Conservation (phyloP, 1,140 invertebrate genomes). For the Hormaphis cornu region DNA sequence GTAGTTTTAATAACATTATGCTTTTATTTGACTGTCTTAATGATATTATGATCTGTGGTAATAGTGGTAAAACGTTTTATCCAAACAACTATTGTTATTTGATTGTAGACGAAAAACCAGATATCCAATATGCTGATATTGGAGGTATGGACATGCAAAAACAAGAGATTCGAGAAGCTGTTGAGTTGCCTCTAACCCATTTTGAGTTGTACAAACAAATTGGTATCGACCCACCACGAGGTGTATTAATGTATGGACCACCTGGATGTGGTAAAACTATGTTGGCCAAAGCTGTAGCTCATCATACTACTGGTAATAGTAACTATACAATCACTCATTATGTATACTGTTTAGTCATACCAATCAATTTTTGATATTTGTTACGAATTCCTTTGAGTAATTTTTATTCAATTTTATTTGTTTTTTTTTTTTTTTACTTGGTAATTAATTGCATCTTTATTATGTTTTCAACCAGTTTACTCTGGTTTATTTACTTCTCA, state of each 20-base stretch:
- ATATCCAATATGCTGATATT: constrained; percentile 94
- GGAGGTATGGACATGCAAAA: constrained; percentile 99
- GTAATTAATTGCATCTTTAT: too few relatives aligned
- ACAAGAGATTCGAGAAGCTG: constrained; percentile 97
- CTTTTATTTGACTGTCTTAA: too few relatives aligned
- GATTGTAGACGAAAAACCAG: constrained; percentile 87
- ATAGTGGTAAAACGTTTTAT: neutral
- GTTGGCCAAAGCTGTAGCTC: constrained; percentile 97
- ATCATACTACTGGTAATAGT: constrained; percentile 78
- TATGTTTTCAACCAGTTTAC: too few relatives aligned
- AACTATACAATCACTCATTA: neutral
- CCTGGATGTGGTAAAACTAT: constrained; percentile 97
- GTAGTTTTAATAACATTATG: too few relatives aligned
- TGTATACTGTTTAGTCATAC: neutral
- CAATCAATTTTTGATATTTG: neutral
- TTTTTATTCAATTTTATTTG: too few relatives aligned
- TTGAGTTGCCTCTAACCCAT: constrained; percentile 94
- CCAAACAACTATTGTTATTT: neutral
- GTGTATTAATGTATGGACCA: constrained; percentile 97
- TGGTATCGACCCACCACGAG: constrained; percentile 89
- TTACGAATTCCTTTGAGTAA: too few relatives aligned
- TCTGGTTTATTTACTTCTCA: too few relatives aligned
- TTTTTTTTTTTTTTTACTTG: too few relatives aligned
- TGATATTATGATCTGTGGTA: neutral
- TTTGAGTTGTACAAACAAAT: constrained; percentile 99